These are phyloP conservation scores for Pogonomyrmex barbatus DNA, from an alignment of 1,140 invertebrate genomes.

Conservation along the genomic window DNA sequence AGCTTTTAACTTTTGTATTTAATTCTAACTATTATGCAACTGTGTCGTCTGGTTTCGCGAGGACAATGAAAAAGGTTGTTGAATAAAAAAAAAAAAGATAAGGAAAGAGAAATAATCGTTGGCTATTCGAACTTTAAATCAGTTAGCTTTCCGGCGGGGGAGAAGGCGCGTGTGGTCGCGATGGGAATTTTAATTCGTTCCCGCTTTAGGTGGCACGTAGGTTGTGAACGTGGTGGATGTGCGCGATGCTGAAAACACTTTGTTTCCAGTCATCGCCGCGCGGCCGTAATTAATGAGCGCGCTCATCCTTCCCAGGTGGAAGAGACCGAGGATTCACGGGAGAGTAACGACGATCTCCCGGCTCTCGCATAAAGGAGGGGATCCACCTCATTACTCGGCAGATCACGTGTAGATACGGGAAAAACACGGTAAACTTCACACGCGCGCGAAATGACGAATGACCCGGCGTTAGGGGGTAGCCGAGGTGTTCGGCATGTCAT, in stretches of 20 bases:
- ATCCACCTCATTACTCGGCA: slow-evolving; percentile 79
- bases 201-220: slow-evolving; percentile 36
- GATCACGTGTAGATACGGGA: slow-evolving; percentile 76
- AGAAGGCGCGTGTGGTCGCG: slow-evolving; percentile 57
- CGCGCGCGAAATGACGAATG: slow-evolving; percentile 67
- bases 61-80: slow-evolving; percentile 57
- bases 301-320: slow-evolving; percentile 78
- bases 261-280: slow-evolving; percentile 74
- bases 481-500: slow-evolving; percentile 53
- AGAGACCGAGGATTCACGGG: slow-evolving; percentile 77
- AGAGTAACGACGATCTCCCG: slow-evolving; percentile 79
- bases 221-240: neutral
- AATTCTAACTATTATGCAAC: neutral
- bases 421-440: slow-evolving; percentile 70
- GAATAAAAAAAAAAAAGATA: neutral
- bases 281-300: slow-evolving; percentile 78
- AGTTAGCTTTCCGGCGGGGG: neutral
- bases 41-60: neutral
- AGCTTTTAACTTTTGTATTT: neutral
- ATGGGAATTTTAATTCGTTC: slow-evolving; percentile 74
- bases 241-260: slow-evolving; percentile 70
- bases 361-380: slow-evolving; percentile 73
- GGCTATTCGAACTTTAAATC: neutral
- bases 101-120: neutral
- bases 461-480: slow-evolving; percentile 54